Evolutionary conservation across 2,797 vertebrate species (phyloP).

Genomic region (Lacerta bilineata): DNA sequence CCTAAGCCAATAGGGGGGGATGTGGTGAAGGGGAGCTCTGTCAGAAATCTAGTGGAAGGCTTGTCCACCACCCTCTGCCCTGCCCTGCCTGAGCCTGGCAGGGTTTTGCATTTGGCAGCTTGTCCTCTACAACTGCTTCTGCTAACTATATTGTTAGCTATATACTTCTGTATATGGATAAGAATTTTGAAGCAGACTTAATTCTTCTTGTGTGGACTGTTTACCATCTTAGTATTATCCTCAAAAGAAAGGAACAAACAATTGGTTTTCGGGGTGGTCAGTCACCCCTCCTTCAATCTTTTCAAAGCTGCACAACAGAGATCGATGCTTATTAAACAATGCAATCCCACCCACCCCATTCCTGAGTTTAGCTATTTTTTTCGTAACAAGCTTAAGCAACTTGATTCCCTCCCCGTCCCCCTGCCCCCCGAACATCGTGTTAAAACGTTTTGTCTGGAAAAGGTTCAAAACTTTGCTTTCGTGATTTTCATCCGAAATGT

Average conservation of each 20-base stretch:
- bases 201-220: neutral
- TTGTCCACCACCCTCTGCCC: no score
- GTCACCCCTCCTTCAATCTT: neutral
- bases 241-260: neutral
- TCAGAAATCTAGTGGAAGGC: no score
- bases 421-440: neutral
- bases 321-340: neutral
- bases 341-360: neutral
- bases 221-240: neutral
- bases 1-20: neutral
- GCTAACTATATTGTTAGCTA: neutral
- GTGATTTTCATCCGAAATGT: slow-evolving; percentile 29
- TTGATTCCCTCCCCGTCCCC: neutral
- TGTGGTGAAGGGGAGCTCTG: no score
- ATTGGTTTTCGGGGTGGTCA: neutral
- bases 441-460: neutral
- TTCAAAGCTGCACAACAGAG: neutral
- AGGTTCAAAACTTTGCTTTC: slow-evolving; percentile 27
- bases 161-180: neutral
- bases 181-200: neutral
- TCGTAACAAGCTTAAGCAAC: neutral
- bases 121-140: neutral
- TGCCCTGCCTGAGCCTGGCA: no score
- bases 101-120: no score
- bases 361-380: neutral